These are phyloP conservation scores for Sebastes elongatus DNA, from an alignment of 2,797 vertebrate species.

Conservation along the genomic window DNA sequence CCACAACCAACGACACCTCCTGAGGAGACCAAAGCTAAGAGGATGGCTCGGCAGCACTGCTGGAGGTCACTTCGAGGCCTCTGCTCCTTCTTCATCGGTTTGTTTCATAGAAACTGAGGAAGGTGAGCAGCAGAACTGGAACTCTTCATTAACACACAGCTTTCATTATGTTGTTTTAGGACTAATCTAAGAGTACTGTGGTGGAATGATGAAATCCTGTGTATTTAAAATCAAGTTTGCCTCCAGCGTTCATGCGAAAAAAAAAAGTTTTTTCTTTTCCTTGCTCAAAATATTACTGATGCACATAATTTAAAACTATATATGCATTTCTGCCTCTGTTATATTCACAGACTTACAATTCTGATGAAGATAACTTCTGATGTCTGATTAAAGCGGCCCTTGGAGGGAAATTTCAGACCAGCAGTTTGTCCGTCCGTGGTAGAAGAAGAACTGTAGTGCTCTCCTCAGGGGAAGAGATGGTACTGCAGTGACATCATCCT, in stretches of 20 bases:
- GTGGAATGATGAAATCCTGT: neutral
- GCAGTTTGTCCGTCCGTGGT: neutral
- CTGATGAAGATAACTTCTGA: conserved; percentile 42
- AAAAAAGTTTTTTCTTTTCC: neutral
- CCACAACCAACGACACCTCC: conserved; percentile 25
- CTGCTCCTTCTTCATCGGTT: conserved; percentile 84
- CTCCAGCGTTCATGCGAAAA: neutral
- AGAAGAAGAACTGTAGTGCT: conserved; percentile 31
- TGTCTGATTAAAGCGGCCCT: conserved; percentile 12
- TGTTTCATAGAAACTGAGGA: conserved; percentile 78
- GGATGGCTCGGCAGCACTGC: conserved; percentile 81
- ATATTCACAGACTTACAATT: conserved; percentile 50
- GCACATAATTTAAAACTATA: neutral
- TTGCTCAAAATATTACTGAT: neutral
- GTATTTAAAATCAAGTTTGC: neutral
- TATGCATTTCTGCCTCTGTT: conserved; percentile 1
- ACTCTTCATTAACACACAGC: neutral
- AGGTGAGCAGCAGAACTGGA: conserved; percentile 50
- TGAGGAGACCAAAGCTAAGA: conserved; percentile 72
- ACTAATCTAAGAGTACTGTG: neutral
- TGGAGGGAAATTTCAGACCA: conserved; percentile 12
- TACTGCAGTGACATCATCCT: conserved; percentile 24
- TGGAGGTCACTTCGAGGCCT: conserved; percentile 85
- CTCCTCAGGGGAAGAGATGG: conserved; percentile 19
- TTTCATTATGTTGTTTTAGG: conserved; percentile 7